Base-by-base conservation (phyloP, 2,113 vertebrate species). In the Peromyscus maniculatus region DNA sequence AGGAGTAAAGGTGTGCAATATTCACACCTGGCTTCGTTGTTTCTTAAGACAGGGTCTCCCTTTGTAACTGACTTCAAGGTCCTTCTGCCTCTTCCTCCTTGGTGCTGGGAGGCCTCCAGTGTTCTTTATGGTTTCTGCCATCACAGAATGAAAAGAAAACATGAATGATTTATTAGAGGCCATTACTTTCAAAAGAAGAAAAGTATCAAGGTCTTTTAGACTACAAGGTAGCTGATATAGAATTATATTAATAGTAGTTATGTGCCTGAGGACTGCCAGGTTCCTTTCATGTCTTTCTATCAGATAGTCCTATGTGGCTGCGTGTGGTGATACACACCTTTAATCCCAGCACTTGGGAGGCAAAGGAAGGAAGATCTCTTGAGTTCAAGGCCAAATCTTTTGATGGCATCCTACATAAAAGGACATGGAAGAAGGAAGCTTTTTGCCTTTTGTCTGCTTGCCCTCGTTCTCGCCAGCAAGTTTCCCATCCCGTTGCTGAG, bases 91-190 rank as follows among this genome's bases (percentile, higher is more conserved):
- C 21, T 83, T 83, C 46, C 49, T 80, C 59, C 55, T 62, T 13
- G 17, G 57, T 84, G 57, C n/a, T 64, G 13, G 57, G n/a, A 83
- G 36, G 49, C 86, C 46, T 67, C 28, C 43, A 66, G 0, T 55
- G 43, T 83, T 92, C 59, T 88, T 88, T n/a, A 52, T 87, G 67
- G 67, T 87, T 96, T 46, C 87, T 97, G 82, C 28, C 62, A 59
- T 96, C 72, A 89, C 46, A 78, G 57, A 78, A n/a, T 83, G 72
- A 71, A 96, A 87, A 62, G 89, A 90, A 87, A 57, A 22, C 64
- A 22, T 49, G 62, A 24, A 22, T 95, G 71, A 72, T 86, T 94
- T 91, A 77, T 86, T 84, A 87, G 62, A 94, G 77, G 55, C 24
- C 15, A 55, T 83, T 94, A 43, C 13, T 91, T 28, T 95, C 69